Percentiles rank a stretch among this genome's conserved stretches.
These are phyloP conservation scores for Drosophila persimilis DNA, from an alignment of 1,140 invertebrate genomes.

Conservation along the genomic window DNA sequence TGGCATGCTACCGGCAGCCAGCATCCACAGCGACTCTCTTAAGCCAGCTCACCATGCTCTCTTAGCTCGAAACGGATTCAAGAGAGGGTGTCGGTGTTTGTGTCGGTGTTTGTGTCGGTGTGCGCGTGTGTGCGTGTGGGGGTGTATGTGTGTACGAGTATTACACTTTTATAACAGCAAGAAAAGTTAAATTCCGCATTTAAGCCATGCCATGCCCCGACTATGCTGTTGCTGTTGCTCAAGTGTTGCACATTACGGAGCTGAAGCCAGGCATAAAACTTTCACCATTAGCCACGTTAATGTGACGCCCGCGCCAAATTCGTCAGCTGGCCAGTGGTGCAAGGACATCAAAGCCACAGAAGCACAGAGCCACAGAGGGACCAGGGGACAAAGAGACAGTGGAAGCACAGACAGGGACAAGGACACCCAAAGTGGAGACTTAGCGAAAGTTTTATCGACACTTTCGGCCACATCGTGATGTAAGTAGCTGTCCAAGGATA, in stretches of 20 bases:
- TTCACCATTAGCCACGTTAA: slow-evolving; percentile 78
- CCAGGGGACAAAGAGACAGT: neutral
- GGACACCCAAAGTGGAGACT: slow-evolving; percentile 41
- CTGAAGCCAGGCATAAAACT: slow-evolving; percentile 73
- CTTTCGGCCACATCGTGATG: slow-evolving; percentile 36
- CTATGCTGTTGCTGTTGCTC: slow-evolving; percentile 37
- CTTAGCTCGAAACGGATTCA: slow-evolving; percentile 9
- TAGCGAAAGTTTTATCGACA: slow-evolving; percentile 64
- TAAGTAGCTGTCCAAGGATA: slow-evolving; percentile 19
- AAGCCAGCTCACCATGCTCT: slow-evolving; percentile 18
- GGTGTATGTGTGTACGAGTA: too few species aligned
- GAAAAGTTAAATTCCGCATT: slow-evolving; percentile 46
- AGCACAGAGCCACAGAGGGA: too few species aligned
- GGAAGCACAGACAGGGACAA: slow-evolving; percentile 1
- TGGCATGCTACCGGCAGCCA: slow-evolving; percentile 14
- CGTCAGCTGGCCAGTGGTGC: slow-evolving; percentile 72
- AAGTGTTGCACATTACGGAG: slow-evolving; percentile 74
- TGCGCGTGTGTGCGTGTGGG: too few species aligned
- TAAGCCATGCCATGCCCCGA: slow-evolving; percentile 27
- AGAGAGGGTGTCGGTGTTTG: too few species aligned
- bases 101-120: too few species aligned
- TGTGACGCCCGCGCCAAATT: slow-evolving; percentile 67
- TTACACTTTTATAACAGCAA: neutral
- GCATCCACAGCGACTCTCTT: slow-evolving; percentile 43
- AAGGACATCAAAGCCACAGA: slow-evolving; percentile 26